These are phyloP conservation scores for Saccostrea cuccullata DNA, from an alignment of 1,140 invertebrate genomes.

Conservation along the genomic window DNA sequence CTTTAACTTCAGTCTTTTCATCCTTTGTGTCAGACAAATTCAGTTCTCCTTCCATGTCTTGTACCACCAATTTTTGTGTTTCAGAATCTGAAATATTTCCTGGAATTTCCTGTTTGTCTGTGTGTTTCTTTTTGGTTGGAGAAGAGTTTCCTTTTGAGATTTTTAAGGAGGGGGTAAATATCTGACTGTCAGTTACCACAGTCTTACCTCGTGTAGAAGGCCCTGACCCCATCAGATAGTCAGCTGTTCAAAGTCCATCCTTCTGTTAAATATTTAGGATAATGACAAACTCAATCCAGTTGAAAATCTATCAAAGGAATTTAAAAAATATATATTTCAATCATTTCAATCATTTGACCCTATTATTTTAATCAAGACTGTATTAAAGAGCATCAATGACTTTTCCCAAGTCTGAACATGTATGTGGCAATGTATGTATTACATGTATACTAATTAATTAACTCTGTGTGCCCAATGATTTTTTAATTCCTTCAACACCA, in stretches of 20 bases:
- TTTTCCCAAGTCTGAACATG: too few species aligned
- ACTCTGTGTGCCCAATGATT: too few species aligned
- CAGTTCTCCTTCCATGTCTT: neutral
- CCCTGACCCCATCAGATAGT: neutral
- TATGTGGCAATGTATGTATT: too few species aligned
- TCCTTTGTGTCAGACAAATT: neutral
- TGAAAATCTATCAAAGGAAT: too few species aligned
- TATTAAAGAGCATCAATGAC: too few species aligned
- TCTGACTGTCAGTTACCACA: neutral
- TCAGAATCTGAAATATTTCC: neutral
- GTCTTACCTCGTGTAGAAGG: neutral
- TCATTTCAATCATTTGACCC: too few species aligned
- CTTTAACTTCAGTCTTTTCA: neutral
- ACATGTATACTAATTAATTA: too few species aligned
- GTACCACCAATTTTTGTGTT: neutral
- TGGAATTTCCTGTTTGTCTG: neutral
- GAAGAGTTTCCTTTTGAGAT: neutral
- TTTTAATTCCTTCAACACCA: too few species aligned
- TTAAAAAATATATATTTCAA: too few species aligned
- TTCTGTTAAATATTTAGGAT: too few species aligned
- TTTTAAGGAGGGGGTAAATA: neutral
- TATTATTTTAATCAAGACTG: too few species aligned
- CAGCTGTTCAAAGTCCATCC: neutral
- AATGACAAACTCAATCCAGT: too few species aligned
- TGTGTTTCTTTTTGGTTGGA: neutral